phyloP scores from a whole-genome alignment of 2,113 vertebrate genomes.

The Aegotheles bennettii region DNA sequence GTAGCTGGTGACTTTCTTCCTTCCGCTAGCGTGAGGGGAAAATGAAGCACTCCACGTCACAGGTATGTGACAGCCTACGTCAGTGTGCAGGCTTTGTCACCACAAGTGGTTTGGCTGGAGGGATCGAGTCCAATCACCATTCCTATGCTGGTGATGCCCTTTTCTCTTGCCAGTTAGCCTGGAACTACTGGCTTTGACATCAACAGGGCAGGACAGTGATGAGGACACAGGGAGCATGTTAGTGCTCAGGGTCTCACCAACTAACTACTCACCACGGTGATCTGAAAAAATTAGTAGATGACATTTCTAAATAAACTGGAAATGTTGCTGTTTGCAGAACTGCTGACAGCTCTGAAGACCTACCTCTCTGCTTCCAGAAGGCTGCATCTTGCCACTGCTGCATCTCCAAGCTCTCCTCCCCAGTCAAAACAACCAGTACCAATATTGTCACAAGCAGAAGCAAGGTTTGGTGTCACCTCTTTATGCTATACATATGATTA shows the following conservation, averaged over 20 bases:
- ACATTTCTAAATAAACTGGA: neutral
- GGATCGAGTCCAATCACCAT: neutral
- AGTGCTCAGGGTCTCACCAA: neutral
- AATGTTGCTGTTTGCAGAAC: neutral
- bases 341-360: neutral
- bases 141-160: neutral
- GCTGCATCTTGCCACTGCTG: neutral
- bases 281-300: neutral
- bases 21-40: neutral
- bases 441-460: neutral
- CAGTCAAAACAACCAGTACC: neutral
- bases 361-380: neutral
- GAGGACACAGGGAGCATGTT: neutral
- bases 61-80: neutral
- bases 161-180: neutral
- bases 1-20: neutral
- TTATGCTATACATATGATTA: neutral
- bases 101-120: neutral
- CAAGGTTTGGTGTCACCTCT: neutral
- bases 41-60: neutral
- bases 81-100: neutral
- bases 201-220: neutral
- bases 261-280: neutral
- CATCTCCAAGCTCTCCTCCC: neutral
- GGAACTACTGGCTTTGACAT: neutral